Evolutionary conservation across 2,888 invertebrate species (phyloP).

Genomic region (Coenonympha arcania): DNA sequence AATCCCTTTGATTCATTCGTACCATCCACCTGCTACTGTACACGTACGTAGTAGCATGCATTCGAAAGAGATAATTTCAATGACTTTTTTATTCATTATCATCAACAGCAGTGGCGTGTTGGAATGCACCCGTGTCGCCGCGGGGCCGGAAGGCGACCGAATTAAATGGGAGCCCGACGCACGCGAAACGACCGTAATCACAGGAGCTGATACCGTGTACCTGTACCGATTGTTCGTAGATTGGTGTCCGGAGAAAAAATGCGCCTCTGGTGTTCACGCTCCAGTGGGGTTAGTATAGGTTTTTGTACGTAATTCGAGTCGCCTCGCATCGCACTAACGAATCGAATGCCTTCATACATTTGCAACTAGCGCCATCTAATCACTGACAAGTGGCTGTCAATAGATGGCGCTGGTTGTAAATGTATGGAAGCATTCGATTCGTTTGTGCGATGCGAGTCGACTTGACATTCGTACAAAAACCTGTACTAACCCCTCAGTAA

Average conservation of each 20-base stretch:
- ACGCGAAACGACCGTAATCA: constrained; percentile 45
- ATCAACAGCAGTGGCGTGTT: constrained; percentile 39
- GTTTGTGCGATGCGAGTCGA: no score
- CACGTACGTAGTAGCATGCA: constrained; percentile 14
- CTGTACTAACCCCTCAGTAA: no score
- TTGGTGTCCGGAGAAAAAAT: not conserved
- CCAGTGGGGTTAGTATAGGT: no score
- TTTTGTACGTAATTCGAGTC: no score
- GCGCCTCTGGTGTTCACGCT: constrained; percentile 1
- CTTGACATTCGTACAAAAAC: no score
- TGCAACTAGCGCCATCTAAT: no score
- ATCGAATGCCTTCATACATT: no score
- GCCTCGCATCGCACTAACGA: no score
- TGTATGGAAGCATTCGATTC: no score
- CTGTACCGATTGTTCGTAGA: constrained; percentile 3
- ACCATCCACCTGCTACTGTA: constrained; percentile 23
- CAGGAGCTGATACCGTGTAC: constrained; percentile 25
- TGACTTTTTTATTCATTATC: constrained; percentile 14
- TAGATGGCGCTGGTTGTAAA: no score
- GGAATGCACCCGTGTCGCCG: constrained; percentile 47
- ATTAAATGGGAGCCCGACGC: constrained; percentile 46
- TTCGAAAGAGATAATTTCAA: constrained; percentile 23
- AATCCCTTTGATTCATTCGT: not conserved
- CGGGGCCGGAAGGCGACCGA: constrained; percentile 55
- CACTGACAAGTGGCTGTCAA: no score